A percentile compares a stretch with the other conserved stretches of the same genome.
These are phyloP conservation scores for Thyatira batis DNA, from an alignment of 2,888 invertebrate species.

Conservation along the genomic window DNA sequence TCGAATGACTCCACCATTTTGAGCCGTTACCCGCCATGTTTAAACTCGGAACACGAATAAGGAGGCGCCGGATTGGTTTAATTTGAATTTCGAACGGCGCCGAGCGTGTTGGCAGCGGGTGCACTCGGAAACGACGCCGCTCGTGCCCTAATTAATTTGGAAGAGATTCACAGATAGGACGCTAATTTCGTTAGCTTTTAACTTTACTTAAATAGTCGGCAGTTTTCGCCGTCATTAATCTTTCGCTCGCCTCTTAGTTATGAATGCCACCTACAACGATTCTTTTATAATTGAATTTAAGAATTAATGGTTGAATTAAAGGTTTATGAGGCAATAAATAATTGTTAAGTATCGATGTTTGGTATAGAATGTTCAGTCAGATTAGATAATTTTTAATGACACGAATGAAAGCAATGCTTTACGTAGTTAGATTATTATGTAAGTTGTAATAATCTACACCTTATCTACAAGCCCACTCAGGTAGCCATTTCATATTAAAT, in stretches of 20 bases:
- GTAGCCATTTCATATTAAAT: too few relatives aligned
- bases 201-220: conserved; percentile 69
- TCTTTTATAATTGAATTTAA: conserved; percentile 24
- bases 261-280: conserved; percentile 60
- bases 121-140: conserved; percentile 52
- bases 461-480: neutral
- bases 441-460: too few relatives aligned
- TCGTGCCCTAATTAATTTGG: conserved; percentile 77
- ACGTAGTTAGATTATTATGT: neutral
- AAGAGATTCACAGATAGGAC: conserved; percentile 76
- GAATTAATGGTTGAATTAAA: conserved; percentile 6
- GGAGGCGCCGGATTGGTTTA: conserved; percentile 82
- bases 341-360: conserved; percentile 35
- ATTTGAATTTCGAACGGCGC: conserved; percentile 80
- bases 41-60: conserved; percentile 79
- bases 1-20: conserved; percentile 80
- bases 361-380: conserved; percentile 9
- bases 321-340: conserved; percentile 35
- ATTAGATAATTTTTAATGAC: neutral
- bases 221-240: conserved; percentile 72
- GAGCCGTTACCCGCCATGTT: conserved; percentile 78
- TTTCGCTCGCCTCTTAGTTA: conserved; percentile 52
- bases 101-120: conserved; percentile 57
- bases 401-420: neutral
- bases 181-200: conserved; percentile 79